Evolutionary conservation across 2,113 vertebrate genomes (phyloP), one percentile per base, ranked within the genome.

Genomic region (Desmodus rotundus): DNA sequence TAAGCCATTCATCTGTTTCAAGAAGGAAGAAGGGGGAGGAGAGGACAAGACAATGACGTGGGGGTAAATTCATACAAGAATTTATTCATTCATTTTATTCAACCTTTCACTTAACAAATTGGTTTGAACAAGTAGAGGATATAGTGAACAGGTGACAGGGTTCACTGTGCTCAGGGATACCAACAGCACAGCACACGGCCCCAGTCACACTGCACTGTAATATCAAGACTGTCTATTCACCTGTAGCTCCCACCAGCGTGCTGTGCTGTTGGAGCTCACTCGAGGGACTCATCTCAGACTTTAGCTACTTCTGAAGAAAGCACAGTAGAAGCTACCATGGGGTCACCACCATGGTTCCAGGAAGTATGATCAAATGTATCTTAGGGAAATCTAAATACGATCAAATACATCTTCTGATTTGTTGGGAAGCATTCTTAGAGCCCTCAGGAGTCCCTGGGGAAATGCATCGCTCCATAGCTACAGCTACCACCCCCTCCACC

Each of bases 341-440:
- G 36, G 33, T 72, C 72, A 70, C 12, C 1, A 43, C 16, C 33
- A 8, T 11, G 28, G 38, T 41, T 86, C 45, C 19, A 80, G 82
- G 87, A 65, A 63, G 36, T 15, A 12, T 56, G 84, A 81, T 77
- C 52, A 77, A 47, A 85, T 50, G 15, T 7, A 54, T 77, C 43
- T 74, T 36, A 22, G 24, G 67, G 65, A 93, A 92, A 85, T 67
- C 38, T 15, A 63, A 77, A 54, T 5, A 33, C 81, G 43, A 78
- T 56, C 58, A 61, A 61, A 61, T 61, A 61, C 26, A 61, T 20
- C 41, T 24, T 61, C 36, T 26, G 28, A 94, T 91, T 70, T 28
- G 61, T 65, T 54, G 50, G 28, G 45, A 91, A 84, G 38, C 19
- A 33, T 58, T 52, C 70, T 67, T 81, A 41, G 13, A 17, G 2